phyloP scores from a whole-genome alignment of 1,140 invertebrate species.

The Leptopilina boulardi region DNA sequence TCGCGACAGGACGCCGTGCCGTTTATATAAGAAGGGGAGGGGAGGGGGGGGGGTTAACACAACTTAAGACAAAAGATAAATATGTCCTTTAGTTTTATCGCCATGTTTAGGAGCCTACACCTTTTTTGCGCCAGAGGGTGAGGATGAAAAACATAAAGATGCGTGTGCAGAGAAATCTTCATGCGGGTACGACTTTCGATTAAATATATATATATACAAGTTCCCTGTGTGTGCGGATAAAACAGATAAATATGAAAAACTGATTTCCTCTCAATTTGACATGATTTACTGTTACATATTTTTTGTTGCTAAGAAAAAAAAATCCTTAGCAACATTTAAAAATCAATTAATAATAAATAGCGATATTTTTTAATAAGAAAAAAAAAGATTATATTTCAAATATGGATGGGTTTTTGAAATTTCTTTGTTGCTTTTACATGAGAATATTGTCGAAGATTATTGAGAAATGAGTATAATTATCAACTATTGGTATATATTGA shows the following conservation, averaged over 20 bases:
- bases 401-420: too few relatives aligned
- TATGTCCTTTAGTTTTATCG: slow-evolving; percentile 56
- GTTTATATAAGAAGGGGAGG: not conserved
- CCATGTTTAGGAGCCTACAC: slow-evolving; percentile 18
- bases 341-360: too few relatives aligned
- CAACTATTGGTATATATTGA: not conserved
- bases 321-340: too few relatives aligned
- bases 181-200: slow-evolving; percentile 18
- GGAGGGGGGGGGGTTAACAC: not conserved
- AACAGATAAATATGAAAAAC: too few relatives aligned
- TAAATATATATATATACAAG: not conserved
- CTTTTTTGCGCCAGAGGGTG: not conserved
- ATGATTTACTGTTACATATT: too few relatives aligned
- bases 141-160: slow-evolving; percentile 9
- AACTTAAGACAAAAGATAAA: slow-evolving; percentile 50
- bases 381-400: too few relatives aligned
- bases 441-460: not conserved
- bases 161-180: not conserved
- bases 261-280: too few relatives aligned
- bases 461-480: slow-evolving; percentile 21
- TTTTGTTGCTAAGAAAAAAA: too few relatives aligned
- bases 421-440: too few relatives aligned
- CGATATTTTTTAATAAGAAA: too few relatives aligned
- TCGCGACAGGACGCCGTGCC: slow-evolving; percentile 54
- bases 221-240: too few relatives aligned